Conservation (phyloP, 37 sponge, comb jelly and placozoan genomes). For the Ephydatia muelleri region DNA sequence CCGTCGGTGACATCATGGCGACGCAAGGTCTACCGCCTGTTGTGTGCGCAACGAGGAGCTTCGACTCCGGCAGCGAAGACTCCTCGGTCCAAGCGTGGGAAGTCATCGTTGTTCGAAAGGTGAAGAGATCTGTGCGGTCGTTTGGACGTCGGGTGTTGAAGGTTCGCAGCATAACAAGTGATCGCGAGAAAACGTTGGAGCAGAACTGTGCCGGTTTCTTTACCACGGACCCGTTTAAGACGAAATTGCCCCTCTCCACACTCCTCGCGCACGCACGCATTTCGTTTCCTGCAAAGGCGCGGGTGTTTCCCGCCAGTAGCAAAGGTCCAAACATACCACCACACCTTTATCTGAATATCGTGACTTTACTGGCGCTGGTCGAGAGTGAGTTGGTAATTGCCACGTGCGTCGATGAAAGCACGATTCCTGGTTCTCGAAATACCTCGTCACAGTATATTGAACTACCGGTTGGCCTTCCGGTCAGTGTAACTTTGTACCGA, state of each 20-base stretch:
- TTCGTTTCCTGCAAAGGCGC: not conserved
- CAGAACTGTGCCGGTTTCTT: conserved; percentile 29
- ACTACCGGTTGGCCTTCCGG: not conserved
- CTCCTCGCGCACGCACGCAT: not conserved
- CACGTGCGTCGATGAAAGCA: not conserved
- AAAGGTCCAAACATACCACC: not conserved
- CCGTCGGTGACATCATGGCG: not conserved
- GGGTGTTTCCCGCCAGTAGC: not conserved
- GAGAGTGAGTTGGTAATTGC: not conserved
- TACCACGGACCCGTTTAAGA: conserved; percentile 28
- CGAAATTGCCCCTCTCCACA: not conserved
- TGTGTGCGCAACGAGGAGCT: not conserved
- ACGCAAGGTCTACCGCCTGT: conserved; percentile 5
- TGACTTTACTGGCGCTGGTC: not conserved
- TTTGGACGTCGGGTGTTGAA: conserved; percentile 3
- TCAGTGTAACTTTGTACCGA: not conserved
- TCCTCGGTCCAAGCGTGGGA: conserved; percentile 6
- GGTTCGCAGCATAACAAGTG: conserved; percentile 11
- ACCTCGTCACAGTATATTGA: not conserved
- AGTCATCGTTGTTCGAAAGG: conserved; percentile 8
- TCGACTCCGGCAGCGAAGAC: not conserved
- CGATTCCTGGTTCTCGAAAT: not conserved
- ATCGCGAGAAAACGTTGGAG: conserved; percentile 21
- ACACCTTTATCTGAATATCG: not conserved
- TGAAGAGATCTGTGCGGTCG: not conserved